A percentile compares a stretch with the other conserved stretches of the same genome.
These are phyloP conservation scores for Crocuta crocuta DNA, from an alignment of 2,113 vertebrate genomes.

Conservation along the genomic window DNA sequence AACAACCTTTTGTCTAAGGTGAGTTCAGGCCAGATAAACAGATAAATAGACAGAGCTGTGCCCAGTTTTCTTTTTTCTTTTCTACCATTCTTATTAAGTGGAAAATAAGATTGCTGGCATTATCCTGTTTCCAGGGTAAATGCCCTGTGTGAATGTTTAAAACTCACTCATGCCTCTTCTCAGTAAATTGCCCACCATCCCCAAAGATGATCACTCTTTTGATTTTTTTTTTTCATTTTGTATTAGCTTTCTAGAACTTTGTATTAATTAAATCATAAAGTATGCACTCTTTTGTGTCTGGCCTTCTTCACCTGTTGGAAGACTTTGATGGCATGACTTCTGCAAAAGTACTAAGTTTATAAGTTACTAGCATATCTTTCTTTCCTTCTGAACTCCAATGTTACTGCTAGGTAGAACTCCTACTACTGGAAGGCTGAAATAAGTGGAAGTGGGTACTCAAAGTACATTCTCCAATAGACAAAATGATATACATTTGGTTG, in stretches of 20 bases:
- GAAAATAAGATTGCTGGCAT: neutral
- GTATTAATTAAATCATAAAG: neutral
- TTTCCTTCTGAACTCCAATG: neutral
- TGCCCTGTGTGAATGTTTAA: neutral
- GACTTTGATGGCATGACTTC: neutral
- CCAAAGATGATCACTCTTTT: neutral
- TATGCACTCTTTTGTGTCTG: neutral
- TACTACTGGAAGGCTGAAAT: neutral
- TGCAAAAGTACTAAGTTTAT: neutral
- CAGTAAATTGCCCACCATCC: neutral
- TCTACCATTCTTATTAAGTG: neutral
- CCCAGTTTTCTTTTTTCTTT: constrained; percentile 21
- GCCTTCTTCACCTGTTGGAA: neutral
- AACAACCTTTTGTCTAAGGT: constrained; percentile 70
- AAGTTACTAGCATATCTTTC: neutral
- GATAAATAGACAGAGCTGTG: constrained; percentile 50
- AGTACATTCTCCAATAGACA: neutral
- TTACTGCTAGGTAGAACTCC: neutral
- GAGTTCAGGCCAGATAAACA: constrained; percentile 63
- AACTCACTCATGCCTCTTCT: neutral
- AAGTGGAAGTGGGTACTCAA: neutral
- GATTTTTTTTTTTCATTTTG: neutral
- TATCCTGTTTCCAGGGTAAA: neutral
- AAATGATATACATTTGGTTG: neutral
- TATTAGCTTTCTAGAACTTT: constrained; percentile 41